These are phyloP conservation scores for Telmatochromis brichardi DNA, from an alignment of 2,113 vertebrate species.

Conservation along the genomic window DNA sequence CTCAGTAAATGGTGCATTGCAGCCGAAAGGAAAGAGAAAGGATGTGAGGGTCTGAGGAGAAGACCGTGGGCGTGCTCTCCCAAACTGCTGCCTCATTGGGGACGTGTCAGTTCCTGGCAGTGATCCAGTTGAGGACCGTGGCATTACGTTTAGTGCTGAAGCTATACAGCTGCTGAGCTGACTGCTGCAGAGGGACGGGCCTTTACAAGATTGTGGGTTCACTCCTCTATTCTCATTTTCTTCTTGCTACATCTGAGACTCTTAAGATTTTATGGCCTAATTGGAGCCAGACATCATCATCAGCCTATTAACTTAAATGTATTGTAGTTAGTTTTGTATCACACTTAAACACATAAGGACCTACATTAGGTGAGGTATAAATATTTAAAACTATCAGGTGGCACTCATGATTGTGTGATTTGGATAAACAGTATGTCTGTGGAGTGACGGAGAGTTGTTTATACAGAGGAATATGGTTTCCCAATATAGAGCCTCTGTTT, in stretches of 20 bases:
- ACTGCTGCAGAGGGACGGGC: background rate
- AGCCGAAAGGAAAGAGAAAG: background rate
- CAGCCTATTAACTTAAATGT: background rate
- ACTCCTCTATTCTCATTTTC: background rate
- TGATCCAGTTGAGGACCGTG: constrained; percentile 8
- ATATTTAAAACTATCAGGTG: background rate
- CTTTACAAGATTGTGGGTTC: background rate
- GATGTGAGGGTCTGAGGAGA: constrained; percentile 3
- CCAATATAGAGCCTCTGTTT: background rate
- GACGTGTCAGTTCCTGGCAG: constrained; percentile 15
- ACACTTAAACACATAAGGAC: background rate
- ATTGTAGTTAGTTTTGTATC: background rate
- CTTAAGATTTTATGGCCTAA: background rate
- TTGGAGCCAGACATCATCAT: background rate
- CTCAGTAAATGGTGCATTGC: constrained; percentile 14
- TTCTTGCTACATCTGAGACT: background rate
- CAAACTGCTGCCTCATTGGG: background rate
- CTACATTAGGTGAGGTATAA: background rate
- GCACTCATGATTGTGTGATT: background rate
- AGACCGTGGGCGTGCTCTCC: background rate
- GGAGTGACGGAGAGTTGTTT: background rate
- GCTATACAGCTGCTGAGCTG: background rate
- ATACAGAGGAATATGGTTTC: background rate
- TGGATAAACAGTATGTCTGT: background rate
- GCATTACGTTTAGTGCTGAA: background rate